Percentiles rank a stretch among this genome's conserved stretches.
phyloP scores from a whole-genome alignment of 1,140 invertebrate species.

The Drosophila miranda region DNA sequence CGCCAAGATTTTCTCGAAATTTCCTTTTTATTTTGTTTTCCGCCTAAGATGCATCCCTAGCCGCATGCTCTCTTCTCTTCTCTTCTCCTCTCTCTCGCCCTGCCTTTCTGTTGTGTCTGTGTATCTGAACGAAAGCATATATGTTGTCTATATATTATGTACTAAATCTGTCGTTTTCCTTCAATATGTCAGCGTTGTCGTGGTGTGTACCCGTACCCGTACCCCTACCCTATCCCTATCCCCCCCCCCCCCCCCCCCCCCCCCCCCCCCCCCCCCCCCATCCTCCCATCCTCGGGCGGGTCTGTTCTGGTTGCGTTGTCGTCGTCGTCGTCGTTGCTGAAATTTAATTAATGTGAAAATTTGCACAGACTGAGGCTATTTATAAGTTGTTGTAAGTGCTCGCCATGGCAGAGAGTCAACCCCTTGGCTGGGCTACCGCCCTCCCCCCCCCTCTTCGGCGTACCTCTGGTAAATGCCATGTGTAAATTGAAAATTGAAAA shows the following conservation, averaged over 20 bases:
- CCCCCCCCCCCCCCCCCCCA: constrained; percentile 1
- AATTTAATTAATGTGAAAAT: constrained; percentile 82
- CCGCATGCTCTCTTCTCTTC: not conserved
- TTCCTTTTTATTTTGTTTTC: not conserved
- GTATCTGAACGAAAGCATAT: constrained; percentile 26
- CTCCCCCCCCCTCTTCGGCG: not conserved
- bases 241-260: not conserved
- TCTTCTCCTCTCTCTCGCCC: not conserved
- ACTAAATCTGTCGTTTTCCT: constrained; percentile 81
- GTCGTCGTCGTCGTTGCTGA: constrained; percentile 54
- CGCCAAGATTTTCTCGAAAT: too few species aligned
- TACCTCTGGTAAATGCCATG: constrained; percentile 36
- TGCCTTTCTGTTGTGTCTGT: constrained; percentile 32
- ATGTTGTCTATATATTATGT: constrained; percentile 69
- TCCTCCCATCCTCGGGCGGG: not conserved
- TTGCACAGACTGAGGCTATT: constrained; percentile 80
- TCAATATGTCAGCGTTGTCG: constrained; percentile 79
- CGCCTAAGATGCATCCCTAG: constrained; percentile 16
- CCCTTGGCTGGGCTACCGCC: not conserved
- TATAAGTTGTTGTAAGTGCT: constrained; percentile 80
- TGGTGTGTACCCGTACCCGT: not conserved
- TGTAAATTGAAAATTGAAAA: constrained; percentile 46
- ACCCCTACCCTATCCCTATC: not conserved
- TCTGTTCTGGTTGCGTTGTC: constrained; percentile 44
- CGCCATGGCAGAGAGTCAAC: constrained; percentile 41